Evolutionary conservation across 2,113 vertebrate genomes (phyloP), one percentile per base, ranked within the genome.

Genomic region (Rissa tridactyla): DNA sequence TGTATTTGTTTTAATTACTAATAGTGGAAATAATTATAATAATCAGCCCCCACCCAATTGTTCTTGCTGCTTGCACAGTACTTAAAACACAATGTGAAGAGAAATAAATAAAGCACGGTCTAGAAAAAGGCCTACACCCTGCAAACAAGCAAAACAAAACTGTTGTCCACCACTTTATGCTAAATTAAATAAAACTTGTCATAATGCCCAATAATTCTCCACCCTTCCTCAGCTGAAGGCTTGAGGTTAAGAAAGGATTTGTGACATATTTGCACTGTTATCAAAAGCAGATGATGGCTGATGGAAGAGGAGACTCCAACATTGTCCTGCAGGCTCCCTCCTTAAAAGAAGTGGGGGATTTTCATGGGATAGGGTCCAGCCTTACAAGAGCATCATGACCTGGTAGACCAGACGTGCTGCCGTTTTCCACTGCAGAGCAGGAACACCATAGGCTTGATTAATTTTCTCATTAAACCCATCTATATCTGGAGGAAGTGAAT

Each of bases 1-100:
- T 97, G 42, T 95, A 97, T 96, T 97, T 96, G 87, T 94, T 97
- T 97, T 90, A 97, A 97, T 96, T 95, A 94, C 95, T 97, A 97
- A 92, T 97, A 96, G 89, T 94, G 68, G 89, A 86, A 95, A 94
- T 97, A 94, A 96, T 97, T 94, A 96, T 91, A 96, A 96, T 96
- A 92, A 97, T 97, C 96, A 97, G 93, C 58, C 94, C 66, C 51
- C 88, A 76, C 90, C 68, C 75, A 30, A 95, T 96, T 96, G 95
- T 94, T 92, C 93, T 81, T 75, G 89, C 89, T 88, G 91, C 94
- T 94, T 77, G 92, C 93, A 91, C 86, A 44, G 86, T 97, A 96
- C 94, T 96, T 97, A 95, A 92, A 86, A 46, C 58, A 95, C 92
- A 97, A 95, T 85, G 51, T 85, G 87, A 88, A 75, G 85, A 96